Evolutionary conservation across 2,888 invertebrate species (phyloP), one percentile per base, ranked within the genome.

Genomic region (Linnaemya vulpina): DNA sequence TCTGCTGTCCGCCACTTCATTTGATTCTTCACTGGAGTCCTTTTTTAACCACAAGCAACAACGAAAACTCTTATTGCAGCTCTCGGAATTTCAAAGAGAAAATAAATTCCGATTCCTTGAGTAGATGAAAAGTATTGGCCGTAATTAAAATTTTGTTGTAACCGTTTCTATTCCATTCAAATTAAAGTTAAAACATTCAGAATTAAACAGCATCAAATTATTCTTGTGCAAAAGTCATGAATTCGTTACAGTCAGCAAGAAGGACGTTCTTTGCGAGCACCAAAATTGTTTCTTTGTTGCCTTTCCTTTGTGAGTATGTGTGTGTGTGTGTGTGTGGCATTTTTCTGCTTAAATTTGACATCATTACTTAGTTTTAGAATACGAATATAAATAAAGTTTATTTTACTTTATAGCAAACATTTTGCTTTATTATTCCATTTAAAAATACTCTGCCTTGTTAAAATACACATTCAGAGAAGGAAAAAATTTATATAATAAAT

Each of bases 311-410:
- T 25, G 7, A 10, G 11, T 63, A 30, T 60, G n/a, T 51, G n/a
- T 46, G 38, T 53, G 25, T 38, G 10, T 15, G 11, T 51, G 22
- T 60, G n/a, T 49, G 11, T 46, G 22, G 53, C n/a, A 15, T 17
- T 75, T 58, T 40, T 10, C 38, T 70, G n/a, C n/a, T 30, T 35
- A 17, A 35, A 49, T 58, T 67, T 68, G 58, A 77, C 67, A 77
- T 77, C 76, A 77, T 67, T 77, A 77, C 67, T 77, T 77, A 77
- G 67, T 60, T 58, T 68, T 74, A 51, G 51, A 51, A 73, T 49
- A 35, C 73, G 62, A 51, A 22, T 68, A 58, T 68, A 60, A 68
- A 71, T 63, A 53, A 80, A 68, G 67, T 74, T 80, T 58, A 68
- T 74, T 80, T 80, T 40, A 35, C 67, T 73, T 67, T 65, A 51